Evolutionary conservation across 2,113 vertebrate genomes (phyloP).

Genomic region (Pipa parva): DNA sequence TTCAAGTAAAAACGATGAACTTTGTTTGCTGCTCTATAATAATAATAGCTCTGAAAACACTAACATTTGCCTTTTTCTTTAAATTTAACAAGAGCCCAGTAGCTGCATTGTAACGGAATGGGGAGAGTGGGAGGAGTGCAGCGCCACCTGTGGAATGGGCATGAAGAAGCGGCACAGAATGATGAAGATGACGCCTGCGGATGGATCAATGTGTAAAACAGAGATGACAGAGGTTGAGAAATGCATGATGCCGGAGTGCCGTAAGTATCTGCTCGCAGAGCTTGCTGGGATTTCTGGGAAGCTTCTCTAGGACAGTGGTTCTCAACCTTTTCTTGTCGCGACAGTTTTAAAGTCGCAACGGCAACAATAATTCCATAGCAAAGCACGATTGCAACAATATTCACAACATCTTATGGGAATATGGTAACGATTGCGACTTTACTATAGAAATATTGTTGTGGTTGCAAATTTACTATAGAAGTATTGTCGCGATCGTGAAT

Average conservation of each 20-base stretch:
- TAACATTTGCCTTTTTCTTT: not conserved
- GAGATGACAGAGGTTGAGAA: slow-evolving; percentile 92
- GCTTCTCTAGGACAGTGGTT: not conserved
- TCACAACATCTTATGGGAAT: too few species aligned
- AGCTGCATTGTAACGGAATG: slow-evolving; percentile 95
- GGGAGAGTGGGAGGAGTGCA: slow-evolving; percentile 95
- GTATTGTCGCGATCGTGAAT: too few species aligned
- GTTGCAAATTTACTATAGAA: too few species aligned
- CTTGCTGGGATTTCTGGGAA: not conserved
- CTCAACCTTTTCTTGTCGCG: too few species aligned
- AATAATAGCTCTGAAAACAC: too few species aligned
- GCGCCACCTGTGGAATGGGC: slow-evolving; percentile 89
- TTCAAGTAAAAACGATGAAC: too few species aligned
- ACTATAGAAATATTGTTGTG: too few species aligned
- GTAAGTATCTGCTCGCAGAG: slow-evolving; percentile 64
- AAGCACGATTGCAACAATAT: too few species aligned
- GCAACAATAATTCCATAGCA: too few species aligned
- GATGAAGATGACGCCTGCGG: slow-evolving; percentile 91
- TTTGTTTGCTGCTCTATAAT: too few species aligned
- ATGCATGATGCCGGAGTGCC: slow-evolving; percentile 98
- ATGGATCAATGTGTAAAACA: slow-evolving; percentile 87
- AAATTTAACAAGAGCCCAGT: slow-evolving; percentile 70
- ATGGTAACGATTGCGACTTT: too few species aligned
- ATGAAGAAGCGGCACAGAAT: slow-evolving; percentile 87
- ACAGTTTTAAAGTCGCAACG: too few species aligned